These are phyloP conservation scores for Aricia artaxerxes DNA, from an alignment of 2,888 invertebrate species.

Conservation along the genomic window DNA sequence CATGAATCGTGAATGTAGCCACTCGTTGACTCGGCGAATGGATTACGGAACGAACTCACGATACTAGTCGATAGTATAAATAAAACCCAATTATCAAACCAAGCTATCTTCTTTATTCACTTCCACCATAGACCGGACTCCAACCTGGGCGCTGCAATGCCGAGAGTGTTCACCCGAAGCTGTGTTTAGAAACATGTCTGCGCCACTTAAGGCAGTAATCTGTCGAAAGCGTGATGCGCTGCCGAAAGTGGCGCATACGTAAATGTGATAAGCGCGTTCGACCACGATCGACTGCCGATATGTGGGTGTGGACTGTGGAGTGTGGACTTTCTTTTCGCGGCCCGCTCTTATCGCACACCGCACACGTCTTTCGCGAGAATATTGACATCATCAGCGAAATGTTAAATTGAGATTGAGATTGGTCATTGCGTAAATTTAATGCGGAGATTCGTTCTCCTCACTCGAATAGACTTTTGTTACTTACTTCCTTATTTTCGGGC, in stretches of 20 bases:
- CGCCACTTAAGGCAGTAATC: not conserved
- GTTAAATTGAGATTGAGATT: too few species aligned
- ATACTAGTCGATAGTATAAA: too few species aligned
- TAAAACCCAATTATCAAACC: too few species aligned
- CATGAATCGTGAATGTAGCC: too few species aligned
- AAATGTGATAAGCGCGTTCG: slow-evolving; percentile 11
- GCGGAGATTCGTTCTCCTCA: not conserved
- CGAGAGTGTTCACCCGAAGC: too few species aligned
- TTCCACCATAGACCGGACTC: too few species aligned
- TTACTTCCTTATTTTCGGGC: too few species aligned
- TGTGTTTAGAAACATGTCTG: not conserved
- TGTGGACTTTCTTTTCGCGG: not conserved
- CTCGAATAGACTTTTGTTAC: not conserved
- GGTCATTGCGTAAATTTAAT: not conserved
- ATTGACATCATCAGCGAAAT: not conserved
- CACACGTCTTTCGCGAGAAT: not conserved
- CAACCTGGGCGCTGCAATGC: too few species aligned
- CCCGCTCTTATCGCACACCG: slow-evolving; percentile 2
- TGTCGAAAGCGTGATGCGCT: not conserved
- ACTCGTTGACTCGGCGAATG: too few species aligned
- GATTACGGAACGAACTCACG: too few species aligned
- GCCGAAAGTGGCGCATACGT: slow-evolving; percentile 5
- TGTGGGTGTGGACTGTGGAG: not conserved
- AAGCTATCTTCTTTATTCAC: too few species aligned
- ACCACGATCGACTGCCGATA: not conserved